A percentile compares a stretch with the other conserved stretches of the same genome.
Conservation (phyloP, 2,113 vertebrate species). For the Aegotheles bennettii region DNA sequence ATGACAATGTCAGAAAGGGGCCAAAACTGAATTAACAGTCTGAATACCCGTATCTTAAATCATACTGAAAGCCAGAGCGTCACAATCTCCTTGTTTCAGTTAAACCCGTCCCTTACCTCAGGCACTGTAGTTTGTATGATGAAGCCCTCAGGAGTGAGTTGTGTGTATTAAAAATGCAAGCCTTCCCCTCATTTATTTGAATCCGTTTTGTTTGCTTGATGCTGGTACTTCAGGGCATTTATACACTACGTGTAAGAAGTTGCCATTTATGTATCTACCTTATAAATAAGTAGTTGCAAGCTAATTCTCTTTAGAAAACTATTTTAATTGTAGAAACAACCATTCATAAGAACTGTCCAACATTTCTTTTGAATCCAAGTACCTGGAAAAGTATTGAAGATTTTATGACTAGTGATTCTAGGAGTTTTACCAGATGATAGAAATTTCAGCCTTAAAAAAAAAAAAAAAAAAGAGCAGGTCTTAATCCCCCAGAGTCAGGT, state of each 20-base stretch:
- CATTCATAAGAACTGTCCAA: not conserved
- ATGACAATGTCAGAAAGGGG: not conserved
- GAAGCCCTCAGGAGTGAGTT: not conserved
- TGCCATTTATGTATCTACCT: not conserved
- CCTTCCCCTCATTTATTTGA: not conserved
- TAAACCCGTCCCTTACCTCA: not conserved
- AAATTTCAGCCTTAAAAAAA: not conserved
- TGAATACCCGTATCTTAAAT: not conserved
- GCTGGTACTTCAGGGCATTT: not conserved
- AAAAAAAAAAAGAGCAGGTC: not conserved
- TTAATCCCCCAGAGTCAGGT: not conserved
- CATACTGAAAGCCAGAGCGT: not conserved
- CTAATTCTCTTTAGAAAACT: not conserved
- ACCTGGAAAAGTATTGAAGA: not conserved
- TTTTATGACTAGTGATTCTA: not conserved
- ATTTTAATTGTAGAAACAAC: not conserved
- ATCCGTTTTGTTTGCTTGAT: not conserved
- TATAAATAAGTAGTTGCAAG: constrained; percentile 11
- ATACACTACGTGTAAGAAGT: not conserved
- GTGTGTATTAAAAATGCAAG: not conserved
- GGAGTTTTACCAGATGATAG: not conserved
- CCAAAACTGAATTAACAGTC: not conserved
- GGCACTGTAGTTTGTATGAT: not conserved
- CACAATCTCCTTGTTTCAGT: not conserved
- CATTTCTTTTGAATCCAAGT: not conserved